Evolutionary conservation across 2,113 vertebrate species (phyloP).

Genomic region (Orthonyx spaldingii): DNA sequence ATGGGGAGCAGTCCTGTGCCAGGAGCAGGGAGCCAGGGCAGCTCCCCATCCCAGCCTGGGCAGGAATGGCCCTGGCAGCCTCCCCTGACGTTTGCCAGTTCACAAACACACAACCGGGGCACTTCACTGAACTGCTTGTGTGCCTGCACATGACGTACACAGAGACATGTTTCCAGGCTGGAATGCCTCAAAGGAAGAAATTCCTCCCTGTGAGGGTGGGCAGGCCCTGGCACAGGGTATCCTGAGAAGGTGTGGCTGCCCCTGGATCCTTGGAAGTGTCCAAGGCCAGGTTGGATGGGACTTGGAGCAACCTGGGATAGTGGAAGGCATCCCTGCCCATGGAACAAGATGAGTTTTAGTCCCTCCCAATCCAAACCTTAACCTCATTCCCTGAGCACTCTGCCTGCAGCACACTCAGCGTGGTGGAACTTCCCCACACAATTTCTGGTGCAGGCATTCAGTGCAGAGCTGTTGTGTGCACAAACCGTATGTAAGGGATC

Average conservation of each 20-base stretch:
- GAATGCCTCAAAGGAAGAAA: neutral
- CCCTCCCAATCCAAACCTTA: neutral
- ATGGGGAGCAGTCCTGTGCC: accelerated
- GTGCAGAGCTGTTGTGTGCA: neutral
- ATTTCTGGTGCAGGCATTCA: accelerated
- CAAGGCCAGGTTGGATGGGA: neutral
- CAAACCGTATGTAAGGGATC: accelerated
- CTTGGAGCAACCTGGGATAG: neutral
- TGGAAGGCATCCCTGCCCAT: neutral
- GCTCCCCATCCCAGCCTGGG: neutral
- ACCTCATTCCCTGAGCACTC: neutral
- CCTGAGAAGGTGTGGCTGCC: neutral
- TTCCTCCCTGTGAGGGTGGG: accelerated
- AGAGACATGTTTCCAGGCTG: neutral
- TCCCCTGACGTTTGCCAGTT: neutral
- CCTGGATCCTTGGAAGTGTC: neutral
- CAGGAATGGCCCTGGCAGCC: neutral
- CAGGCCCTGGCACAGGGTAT: neutral
- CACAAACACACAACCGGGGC: neutral
- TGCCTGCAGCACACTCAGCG: neutral
- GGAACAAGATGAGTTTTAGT: neutral
- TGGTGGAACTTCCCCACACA: neutral
- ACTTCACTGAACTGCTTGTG: neutral
- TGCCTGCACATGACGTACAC: accelerated
- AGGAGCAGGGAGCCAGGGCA: neutral